Evolutionary conservation across 2,888 invertebrate genomes (phyloP).

Genomic region (Platycnemis pennipes): DNA sequence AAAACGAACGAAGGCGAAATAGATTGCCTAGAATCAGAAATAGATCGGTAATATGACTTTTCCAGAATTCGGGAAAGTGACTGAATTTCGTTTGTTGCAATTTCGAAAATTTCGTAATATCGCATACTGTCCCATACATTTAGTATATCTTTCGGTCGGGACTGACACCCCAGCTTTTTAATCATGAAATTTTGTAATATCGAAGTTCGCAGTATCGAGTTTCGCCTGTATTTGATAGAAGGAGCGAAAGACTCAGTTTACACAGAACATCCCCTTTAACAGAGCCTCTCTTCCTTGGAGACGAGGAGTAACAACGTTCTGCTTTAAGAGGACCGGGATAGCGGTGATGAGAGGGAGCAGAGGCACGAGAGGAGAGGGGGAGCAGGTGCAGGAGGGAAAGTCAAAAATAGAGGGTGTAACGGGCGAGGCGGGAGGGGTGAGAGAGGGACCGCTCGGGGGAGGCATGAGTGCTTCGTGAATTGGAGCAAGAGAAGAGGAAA

Average conservation of each 20-base stretch:
- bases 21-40: too few species aligned
- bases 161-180: too few species aligned
- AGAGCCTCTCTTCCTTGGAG: background rate
- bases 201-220: too few species aligned
- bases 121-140: too few species aligned
- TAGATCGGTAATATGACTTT: too few species aligned
- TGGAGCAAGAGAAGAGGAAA: constrained; percentile 1
- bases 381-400: background rate
- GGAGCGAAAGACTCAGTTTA: background rate
- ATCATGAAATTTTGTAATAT: too few species aligned
- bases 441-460: background rate
- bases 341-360: background rate
- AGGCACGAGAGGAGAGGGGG: background rate
- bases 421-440: background rate
- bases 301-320: background rate
- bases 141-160: too few species aligned
- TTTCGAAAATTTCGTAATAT: too few species aligned
- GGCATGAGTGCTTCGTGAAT: background rate
- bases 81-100: too few species aligned
- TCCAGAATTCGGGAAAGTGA: too few species aligned
- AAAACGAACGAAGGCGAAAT: too few species aligned
- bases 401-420: background rate
- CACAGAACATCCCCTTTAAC: background rate
- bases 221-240: too few species aligned
- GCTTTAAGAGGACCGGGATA: constrained; percentile 12